These are phyloP conservation scores for Hoplias malabaricus DNA, from an alignment of 2,113 vertebrate species.

Conservation along the genomic window DNA sequence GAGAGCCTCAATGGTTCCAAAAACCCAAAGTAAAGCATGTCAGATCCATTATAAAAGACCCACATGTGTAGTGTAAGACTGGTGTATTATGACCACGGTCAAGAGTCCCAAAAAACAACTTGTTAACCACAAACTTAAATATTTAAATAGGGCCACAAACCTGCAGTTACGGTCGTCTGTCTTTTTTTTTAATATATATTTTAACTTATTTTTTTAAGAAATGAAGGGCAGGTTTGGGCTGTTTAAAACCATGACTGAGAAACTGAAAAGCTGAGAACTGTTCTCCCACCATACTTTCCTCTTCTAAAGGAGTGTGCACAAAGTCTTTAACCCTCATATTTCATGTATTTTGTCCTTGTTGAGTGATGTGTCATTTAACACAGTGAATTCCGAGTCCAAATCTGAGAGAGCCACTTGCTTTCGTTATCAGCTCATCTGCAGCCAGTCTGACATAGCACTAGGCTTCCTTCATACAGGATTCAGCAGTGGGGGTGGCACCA, in stretches of 20 bases:
- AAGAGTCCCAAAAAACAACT: conserved; percentile 20
- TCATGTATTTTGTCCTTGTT: neutral
- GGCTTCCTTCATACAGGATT: conserved; percentile 6
- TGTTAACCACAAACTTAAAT: conserved; percentile 41
- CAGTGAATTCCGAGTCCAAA: conserved; percentile 15
- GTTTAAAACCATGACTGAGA: no score
- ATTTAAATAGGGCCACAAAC: conserved; percentile 59
- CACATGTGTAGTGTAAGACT: conserved; percentile 36
- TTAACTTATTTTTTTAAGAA: conserved; percentile 23
- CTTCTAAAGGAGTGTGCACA: conserved; percentile 56
- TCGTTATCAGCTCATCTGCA: conserved; percentile 23
- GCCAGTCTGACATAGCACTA: neutral
- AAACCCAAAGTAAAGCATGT: neutral
- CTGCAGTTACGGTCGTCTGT: conserved; percentile 50
- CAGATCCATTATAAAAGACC: conserved; percentile 37
- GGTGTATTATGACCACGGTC: conserved; percentile 13
- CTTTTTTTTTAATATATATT: neutral
- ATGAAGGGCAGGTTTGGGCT: conserved; percentile 65
- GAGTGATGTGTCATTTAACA: conserved; percentile 32
- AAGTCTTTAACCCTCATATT: neutral
- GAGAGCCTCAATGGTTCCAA: neutral
- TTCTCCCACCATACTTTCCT: conserved; percentile 3
- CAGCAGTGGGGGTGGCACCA: neutral
- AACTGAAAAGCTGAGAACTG: conserved; percentile 26
- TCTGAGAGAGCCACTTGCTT: neutral